Percentiles rank a stretch among this genome's conserved stretches.
These are phyloP conservation scores for Pterophyllum scalare DNA, from an alignment of 2,113 vertebrate species.

Conservation along the genomic window DNA sequence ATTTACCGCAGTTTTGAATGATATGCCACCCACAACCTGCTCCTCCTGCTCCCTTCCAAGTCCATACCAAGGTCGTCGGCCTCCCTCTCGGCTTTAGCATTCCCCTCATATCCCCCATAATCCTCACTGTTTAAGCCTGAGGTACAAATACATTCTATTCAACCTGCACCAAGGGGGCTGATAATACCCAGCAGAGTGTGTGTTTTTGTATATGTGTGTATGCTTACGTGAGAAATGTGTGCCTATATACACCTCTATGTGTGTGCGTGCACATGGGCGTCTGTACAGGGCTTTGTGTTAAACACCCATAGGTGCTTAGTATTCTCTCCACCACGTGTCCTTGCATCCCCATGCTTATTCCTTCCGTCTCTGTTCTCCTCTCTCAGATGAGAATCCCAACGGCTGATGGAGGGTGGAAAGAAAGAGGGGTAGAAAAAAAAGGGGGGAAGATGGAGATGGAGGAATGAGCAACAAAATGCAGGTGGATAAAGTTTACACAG, in stretches of 20 bases:
- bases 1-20: slow-evolving; percentile 41
- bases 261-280: not conserved
- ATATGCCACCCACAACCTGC: slow-evolving; percentile 43
- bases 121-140: slow-evolving; percentile 76
- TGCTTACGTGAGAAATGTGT: slow-evolving; percentile 52
- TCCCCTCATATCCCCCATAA: slow-evolving; percentile 78
- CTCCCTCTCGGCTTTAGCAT: slow-evolving; percentile 74
- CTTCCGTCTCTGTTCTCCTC: slow-evolving; percentile 61
- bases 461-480: slow-evolving; percentile 38
- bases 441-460: not conserved
- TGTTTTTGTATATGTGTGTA: slow-evolving; percentile 47
- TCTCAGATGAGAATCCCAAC: slow-evolving; percentile 64
- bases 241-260: slow-evolving; percentile 50
- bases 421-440: not conserved
- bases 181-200: slow-evolving; percentile 65
- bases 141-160: slow-evolving; percentile 79
- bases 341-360: slow-evolving; percentile 75
- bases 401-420: slow-evolving; percentile 41
- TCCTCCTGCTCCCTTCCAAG: slow-evolving; percentile 23
- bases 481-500: slow-evolving; percentile 61
- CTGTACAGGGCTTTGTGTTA: slow-evolving; percentile 69
- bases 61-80: slow-evolving; percentile 75
- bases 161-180: slow-evolving; percentile 66
- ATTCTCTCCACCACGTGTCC: slow-evolving; percentile 77
- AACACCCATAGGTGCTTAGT: slow-evolving; percentile 80